phyloP scores from a whole-genome alignment of 1,140 invertebrate species.

The Drosophila varians region DNA sequence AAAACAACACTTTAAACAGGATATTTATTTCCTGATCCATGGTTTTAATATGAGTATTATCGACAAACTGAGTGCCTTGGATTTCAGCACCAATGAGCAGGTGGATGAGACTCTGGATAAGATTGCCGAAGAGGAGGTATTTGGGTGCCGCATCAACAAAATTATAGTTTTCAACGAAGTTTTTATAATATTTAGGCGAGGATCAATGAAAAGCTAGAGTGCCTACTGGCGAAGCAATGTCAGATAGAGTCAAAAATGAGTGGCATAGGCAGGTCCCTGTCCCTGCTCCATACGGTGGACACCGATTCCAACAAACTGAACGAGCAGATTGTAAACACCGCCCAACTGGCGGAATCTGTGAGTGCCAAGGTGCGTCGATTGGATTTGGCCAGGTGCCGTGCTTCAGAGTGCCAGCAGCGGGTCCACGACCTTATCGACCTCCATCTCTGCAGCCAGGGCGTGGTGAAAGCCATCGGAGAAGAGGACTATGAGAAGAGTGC shows the following conservation, averaged over 20 bases:
- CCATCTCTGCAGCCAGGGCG: conserved; percentile 97
- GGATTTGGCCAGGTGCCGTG: conserved; percentile 95
- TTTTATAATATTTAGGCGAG: conserved; percentile 80
- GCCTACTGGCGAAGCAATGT: conserved; percentile 85
- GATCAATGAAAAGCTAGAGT: conserved; percentile 84
- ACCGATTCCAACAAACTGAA: conserved; percentile 90
- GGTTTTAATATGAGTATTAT: conserved; percentile 23
- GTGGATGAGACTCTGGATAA: conserved; percentile 52
- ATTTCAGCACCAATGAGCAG: conserved; percentile 55
- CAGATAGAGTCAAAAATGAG: conserved; percentile 86
- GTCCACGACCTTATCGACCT: conserved; percentile 98
- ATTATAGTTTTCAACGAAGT: neutral
- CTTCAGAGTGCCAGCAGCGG: conserved; percentile 96
- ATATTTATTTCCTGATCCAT: conserved; percentile 1
- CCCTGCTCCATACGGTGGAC: conserved; percentile 86
- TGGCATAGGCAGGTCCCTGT: conserved; percentile 84
- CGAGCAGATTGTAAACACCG: conserved; percentile 94
- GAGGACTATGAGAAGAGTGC: conserved; percentile 97
- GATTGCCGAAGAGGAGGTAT: conserved; percentile 64
- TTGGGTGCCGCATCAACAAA: neutral
- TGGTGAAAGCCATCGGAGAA: conserved; percentile 93
- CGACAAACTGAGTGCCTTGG: conserved; percentile 29
- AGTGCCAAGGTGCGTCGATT: conserved; percentile 97
- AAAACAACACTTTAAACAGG: neutral
- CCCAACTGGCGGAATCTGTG: conserved; percentile 95